Evolutionary conservation across 2,113 vertebrate species (phyloP), one percentile per base, ranked within the genome.

Genomic region (Gavia stellata): DNA sequence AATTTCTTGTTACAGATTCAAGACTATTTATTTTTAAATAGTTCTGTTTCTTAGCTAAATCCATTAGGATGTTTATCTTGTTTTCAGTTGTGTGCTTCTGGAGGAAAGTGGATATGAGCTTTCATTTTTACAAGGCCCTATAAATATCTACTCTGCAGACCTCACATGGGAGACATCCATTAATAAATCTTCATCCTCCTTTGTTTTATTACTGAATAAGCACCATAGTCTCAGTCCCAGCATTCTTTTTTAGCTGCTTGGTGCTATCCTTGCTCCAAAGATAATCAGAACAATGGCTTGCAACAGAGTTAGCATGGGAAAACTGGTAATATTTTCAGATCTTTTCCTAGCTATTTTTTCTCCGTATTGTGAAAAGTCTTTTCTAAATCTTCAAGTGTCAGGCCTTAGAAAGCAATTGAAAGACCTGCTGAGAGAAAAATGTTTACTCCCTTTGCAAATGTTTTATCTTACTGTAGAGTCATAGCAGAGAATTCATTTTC

Each of bases 11-110:
- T 75, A 55, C 45, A 86, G 85, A 72, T 83, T 96, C 75, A 61
- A 92, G 65, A 58, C 28, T 83, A 53, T 90, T 97, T 97, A 63
- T 96, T 97, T 97, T 97, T 70, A 93, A 97, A 94, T 91, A 92
- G 17, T 72, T 95, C 14, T 74, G 4, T 90, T 84, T 59, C 73
- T 81, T 70, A 81, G 40, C 58, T 75, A 68, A 82, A 92, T 66
- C 44, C 62, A 55, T 93, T 96, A 86, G 31, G 42, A 90, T 85
- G 28, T 95, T 94, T 77, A 88, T 88, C 70, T 96, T 25, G 26
- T 86, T 97, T 97, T 96, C 74, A 86, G 24, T 80, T 58, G 36
- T 84, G 38, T 61, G 15, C 66, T 93, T 94, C 68, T 87, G 62
- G 38, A 97, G 52, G 25, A 88, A 97, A 66, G 34, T 47, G 53